Base-by-base conservation (phyloP, 30 jellyfish, hydroid and myxozoan species). In the Clytia hemisphaerica region DNA sequence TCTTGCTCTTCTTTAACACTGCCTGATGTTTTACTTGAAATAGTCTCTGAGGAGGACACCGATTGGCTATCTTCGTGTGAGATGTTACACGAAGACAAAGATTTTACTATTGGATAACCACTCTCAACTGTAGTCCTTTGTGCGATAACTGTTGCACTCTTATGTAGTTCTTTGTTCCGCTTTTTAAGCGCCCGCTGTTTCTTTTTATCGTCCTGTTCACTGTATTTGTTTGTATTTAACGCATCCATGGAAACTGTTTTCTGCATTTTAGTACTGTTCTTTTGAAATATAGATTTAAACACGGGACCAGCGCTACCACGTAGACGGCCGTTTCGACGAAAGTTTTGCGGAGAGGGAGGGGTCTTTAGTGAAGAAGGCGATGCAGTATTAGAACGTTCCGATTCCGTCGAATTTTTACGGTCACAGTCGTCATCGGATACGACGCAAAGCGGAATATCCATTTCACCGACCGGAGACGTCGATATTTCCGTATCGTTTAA, bases 261-360 rank as follows among this genome's bases (percentile, higher is more conserved):
- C 44, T 65, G 67, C 10, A 65, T 37, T 65, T 65, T n/a, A n/a
- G n/a, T n/a, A 33, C 35, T 65, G 12, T 45, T 48, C 37, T 28
- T 33, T 21, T 37, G 32, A 7, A 65, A 65, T 25, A 65, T 65
- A 22, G 78, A 65, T 44, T 48, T 45, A 32, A 65, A 65, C 15
- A 65, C 78, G 25, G 78, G 78, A 37, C 78, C 78, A 37, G 78
- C 78, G 15, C 78, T 65, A 3, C 78, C 78, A 10, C 78, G 26
- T 28, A 65, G 44, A 16, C 25, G 33, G 4, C 78, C 78, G n/a
- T n/a, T n/a, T n/a, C 78, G 67, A 37, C 44, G 37, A 45, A 65
- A 65, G 6, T 65, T 19, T 45, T 32, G 78, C 4, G 70, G 62
- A 4, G 71, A 37, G 33, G 15, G 19, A 25, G 71, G 78, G 16